phyloP scores from a whole-genome alignment of 2,888 invertebrate genomes.

The Stratiomys singularior region DNA sequence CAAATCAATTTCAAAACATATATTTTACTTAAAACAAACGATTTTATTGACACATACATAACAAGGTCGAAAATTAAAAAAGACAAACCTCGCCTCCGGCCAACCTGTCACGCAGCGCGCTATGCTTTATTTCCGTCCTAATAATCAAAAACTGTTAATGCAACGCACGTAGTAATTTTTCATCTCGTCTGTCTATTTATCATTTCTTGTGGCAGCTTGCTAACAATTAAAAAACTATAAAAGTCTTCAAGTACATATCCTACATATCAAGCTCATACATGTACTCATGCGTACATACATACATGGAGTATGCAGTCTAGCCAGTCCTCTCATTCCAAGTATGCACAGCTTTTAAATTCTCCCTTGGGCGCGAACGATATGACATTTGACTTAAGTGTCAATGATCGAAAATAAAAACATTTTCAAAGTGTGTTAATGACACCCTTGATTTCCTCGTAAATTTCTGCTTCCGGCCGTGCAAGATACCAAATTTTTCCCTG shows the following conservation, averaged over 20 bases:
- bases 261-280: neutral
- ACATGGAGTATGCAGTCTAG: neutral
- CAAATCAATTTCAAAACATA: too few species aligned
- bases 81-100: neutral
- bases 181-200: conserved; percentile 13
- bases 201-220: conserved; percentile 28
- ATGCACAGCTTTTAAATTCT: conserved; percentile 1
- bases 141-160: conserved; percentile 2
- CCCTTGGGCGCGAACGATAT: conserved; percentile 36
- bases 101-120: neutral
- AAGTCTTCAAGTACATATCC: conserved; percentile 31
- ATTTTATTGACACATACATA: neutral
- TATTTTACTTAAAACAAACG: too few species aligned
- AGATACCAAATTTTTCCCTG: neutral
- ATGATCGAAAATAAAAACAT: conserved; percentile 45
- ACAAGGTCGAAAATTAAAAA: neutral
- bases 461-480: conserved; percentile 49
- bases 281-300: neutral
- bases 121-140: conserved; percentile 9
- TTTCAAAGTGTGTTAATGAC: conserved; percentile 50
- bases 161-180: conserved; percentile 2
- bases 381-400: conserved; percentile 44
- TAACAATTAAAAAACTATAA: conserved; percentile 43
- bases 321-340: too few species aligned
- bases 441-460: conserved; percentile 50